Percentiles rank a stretch among this genome's conserved stretches.
Conservation (phyloP, 2,888 invertebrate genomes). For the Andricus quercusramuli region DNA sequence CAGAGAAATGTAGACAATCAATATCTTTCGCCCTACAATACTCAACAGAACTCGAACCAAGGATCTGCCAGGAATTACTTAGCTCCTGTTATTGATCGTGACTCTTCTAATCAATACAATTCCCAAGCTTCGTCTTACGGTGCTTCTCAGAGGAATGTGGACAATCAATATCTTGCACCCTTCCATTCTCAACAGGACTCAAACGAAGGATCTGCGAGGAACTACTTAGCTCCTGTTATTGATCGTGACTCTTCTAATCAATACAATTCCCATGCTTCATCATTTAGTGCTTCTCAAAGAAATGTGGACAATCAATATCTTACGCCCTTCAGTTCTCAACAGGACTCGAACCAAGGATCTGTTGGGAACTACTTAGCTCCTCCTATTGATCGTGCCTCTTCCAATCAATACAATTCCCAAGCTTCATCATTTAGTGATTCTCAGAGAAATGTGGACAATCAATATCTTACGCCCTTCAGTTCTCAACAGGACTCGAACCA, state of each 20-base stretch:
- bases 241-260: not conserved
- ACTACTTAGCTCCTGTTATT: not conserved
- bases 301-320: slow-evolving; percentile 2
- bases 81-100: not conserved
- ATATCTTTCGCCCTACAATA: slow-evolving; percentile 6
- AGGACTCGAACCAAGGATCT: slow-evolving; percentile 10
- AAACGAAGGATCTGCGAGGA: not conserved
- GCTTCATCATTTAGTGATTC: not conserved
- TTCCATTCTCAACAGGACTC: not conserved
- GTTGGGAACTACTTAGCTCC: not conserved
- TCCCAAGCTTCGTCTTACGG: not conserved
- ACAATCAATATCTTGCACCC: too few species aligned
- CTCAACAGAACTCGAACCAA: not conserved
- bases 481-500: not conserved
- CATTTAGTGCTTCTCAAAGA: slow-evolving; percentile 9
- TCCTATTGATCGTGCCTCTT: not conserved
- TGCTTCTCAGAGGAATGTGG: not conserved
- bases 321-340: slow-evolving; percentile 2
- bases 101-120: not conserved
- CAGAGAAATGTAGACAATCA: slow-evolving; percentile 15
- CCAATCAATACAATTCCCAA: not conserved
- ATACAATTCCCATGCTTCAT: not conserved
- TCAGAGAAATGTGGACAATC: too few species aligned
- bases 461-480: too few species aligned
- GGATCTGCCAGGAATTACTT: not conserved